These are phyloP conservation scores for Hydra vulgaris DNA, from an alignment of 30 jellyfish, hydroid and myxozoan species.

Conservation along the genomic window DNA sequence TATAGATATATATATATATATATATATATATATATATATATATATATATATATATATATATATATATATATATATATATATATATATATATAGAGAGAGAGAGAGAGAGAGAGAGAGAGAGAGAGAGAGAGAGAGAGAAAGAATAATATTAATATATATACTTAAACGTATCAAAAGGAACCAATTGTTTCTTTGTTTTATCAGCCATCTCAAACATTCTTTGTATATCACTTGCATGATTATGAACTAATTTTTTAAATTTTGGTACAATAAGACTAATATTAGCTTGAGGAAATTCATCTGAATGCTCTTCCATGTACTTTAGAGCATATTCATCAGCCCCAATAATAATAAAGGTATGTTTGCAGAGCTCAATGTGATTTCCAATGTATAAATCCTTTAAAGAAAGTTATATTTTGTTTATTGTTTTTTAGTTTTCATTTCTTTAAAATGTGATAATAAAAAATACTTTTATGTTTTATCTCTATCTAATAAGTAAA, in stretches of 20 bases:
- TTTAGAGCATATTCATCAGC: conserved; percentile 84
- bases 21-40: no score
- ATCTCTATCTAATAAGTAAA: no score
- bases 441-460: not conserved
- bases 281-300: conserved; percentile 62
- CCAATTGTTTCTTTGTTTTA: conserved; percentile 27
- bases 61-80: no score
- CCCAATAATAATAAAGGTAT: conserved; percentile 60
- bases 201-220: conserved; percentile 53
- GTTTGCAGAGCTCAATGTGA: conserved; percentile 64
- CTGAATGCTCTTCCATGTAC: conserved; percentile 71
- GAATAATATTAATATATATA: no score
- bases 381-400: conserved; percentile 82
- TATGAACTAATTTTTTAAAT: conserved; percentile 20
- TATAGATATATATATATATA: no score
- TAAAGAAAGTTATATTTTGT: conserved; percentile 6
- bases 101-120: no score
- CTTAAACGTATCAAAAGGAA: conserved; percentile 62
- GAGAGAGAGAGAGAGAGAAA: no score
- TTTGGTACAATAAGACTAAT: conserved; percentile 50
- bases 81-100: no score
- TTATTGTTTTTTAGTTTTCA: not conserved
- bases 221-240: conserved; percentile 43
- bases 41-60: no score
- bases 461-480: no score